Base-by-base conservation (phyloP, 2,888 invertebrate genomes). In the Chymomyza amoena region DNA sequence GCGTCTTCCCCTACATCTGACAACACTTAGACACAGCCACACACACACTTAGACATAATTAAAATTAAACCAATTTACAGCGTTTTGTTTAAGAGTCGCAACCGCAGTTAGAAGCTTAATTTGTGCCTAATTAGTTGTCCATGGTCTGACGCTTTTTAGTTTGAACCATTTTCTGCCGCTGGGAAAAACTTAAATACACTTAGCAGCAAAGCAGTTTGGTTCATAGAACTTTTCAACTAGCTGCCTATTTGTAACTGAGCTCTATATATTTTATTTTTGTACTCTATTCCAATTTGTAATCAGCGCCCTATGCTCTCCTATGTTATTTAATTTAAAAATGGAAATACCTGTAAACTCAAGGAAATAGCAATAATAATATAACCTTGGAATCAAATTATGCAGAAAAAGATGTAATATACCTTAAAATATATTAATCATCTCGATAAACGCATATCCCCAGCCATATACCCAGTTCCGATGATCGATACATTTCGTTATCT, bases 21-120 rank as follows among this genome's bases (percentile, higher is more conserved):
- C 52, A 56, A 20, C 70, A 68, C 60, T 65, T 25, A 45, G 13
- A 25, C 52, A 57, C 1, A 16, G 9, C 62, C 45, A 57, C 51
- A 64, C 7, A 45, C 63, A 36, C 18, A 36, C n/a, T 63, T 59
- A 50, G 52, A 66, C 69, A 57, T 73, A 79, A 81, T 79, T 74
- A 74, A 76, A 79, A 64, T 75, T 72, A 68, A 77, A 72, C 72
- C 76, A 76, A 80, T 80, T 80, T 76, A 69, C 64, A 73, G 25
- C 57, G 74, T 16, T 18, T 54, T 18, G 52, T 54, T 54, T 18
- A 18, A 20, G 57, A 57, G 28, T 20, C 52, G 39, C 39, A 65
- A 65, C 65, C 72, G 70, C 78, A 76, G 72, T 82, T 72, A 70
- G 78, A 66, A 73, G 78, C 60, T 73, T 82, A 80, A 80, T 80